A percentile compares a stretch with the other conserved stretches of the same genome.
phyloP scores from a whole-genome alignment of 2,888 invertebrate species.

The Teleogryllus oceanicus region DNA sequence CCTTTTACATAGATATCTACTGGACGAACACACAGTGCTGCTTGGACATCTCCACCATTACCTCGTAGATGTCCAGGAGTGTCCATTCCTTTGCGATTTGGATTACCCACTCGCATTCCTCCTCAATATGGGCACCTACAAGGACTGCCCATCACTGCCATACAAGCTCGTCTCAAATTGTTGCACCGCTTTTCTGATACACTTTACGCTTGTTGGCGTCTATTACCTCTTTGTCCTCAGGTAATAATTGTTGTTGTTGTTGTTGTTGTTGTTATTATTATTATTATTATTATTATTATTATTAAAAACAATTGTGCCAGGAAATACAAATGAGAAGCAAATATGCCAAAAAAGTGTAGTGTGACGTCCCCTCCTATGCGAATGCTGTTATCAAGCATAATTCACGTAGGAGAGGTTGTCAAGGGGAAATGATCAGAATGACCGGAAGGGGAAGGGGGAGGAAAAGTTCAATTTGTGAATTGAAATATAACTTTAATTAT shows the following conservation, averaged over 20 bases:
- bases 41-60: slow-evolving; percentile 58
- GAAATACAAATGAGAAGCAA: too few relatives aligned
- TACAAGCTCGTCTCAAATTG: slow-evolving; percentile 55
- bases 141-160: slow-evolving; percentile 51
- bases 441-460: too few relatives aligned
- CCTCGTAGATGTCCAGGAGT: slow-evolving; percentile 53
- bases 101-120: slow-evolving; percentile 54
- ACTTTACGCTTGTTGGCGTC: slow-evolving; percentile 57
- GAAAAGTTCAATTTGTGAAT: too few relatives aligned
- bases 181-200: slow-evolving; percentile 62
- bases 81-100: slow-evolving; percentile 52
- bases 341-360: too few relatives aligned
- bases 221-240: slow-evolving; percentile 51
- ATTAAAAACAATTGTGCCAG: too few relatives aligned
- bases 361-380: too few relatives aligned
- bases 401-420: too few relatives aligned
- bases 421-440: too few relatives aligned
- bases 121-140: slow-evolving; percentile 56
- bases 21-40: slow-evolving; percentile 60
- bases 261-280: too few relatives aligned
- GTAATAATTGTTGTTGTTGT: slow-evolving; percentile 39
- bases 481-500: too few relatives aligned
- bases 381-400: too few relatives aligned
- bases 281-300: too few relatives aligned
- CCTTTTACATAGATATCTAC: slow-evolving; percentile 52